A percentile compares a stretch with the other conserved stretches of the same genome.
These are phyloP conservation scores for Cistogaster globosa DNA, from an alignment of 2,888 invertebrate species.

Conservation along the genomic window DNA sequence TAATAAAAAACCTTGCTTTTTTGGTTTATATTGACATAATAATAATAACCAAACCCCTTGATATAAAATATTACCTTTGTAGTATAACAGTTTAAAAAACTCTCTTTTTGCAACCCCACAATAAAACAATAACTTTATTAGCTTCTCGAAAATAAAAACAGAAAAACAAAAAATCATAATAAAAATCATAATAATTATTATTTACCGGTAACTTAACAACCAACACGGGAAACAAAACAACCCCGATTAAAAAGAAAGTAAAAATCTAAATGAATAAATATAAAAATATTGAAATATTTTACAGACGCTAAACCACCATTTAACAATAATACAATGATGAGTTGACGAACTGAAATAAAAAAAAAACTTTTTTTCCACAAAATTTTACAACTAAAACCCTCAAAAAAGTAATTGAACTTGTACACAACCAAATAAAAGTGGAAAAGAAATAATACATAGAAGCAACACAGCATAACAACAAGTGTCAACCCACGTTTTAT, in stretches of 20 bases:
- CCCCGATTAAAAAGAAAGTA: constrained; percentile 26
- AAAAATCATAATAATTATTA: constrained; percentile 35
- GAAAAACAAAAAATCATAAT: constrained; percentile 5
- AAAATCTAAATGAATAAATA: background rate
- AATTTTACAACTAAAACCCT: constrained; percentile 14
- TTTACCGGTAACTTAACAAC: constrained; percentile 60
- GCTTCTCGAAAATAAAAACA: constrained; percentile 39
- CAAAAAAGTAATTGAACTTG: background rate
- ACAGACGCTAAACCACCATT: background rate
- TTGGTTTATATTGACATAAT: background rate
- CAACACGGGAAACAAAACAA: constrained; percentile 10
- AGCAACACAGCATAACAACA: constrained; percentile 59
- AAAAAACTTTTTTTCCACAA: background rate
- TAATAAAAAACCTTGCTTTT: too few species aligned
- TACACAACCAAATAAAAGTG: background rate
- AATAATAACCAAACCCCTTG: background rate
- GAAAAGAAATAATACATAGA: background rate
- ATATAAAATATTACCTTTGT: background rate
- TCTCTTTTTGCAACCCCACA: background rate
- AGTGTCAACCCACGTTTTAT: constrained; percentile 56
- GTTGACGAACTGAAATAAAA: background rate
- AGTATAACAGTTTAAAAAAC: background rate
- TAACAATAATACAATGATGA: constrained; percentile 21
- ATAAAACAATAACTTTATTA: constrained; percentile 55
- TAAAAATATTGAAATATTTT: background rate